phyloP scores from a whole-genome alignment of 2,888 invertebrate species.

The Acrocera orbiculus region DNA sequence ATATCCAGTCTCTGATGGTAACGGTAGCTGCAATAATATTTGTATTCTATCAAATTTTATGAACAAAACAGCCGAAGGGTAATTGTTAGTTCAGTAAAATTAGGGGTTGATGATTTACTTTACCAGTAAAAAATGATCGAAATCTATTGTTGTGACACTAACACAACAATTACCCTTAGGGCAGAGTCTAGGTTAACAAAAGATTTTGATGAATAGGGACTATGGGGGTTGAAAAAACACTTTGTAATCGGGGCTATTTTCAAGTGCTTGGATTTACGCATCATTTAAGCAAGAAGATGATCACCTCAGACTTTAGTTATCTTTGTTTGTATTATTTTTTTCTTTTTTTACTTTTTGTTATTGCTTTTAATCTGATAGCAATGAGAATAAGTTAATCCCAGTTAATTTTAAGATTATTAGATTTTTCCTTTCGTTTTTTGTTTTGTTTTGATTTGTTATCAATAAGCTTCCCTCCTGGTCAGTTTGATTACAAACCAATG shows the following conservation, averaged over 20 bases:
- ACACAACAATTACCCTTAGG: conserved; percentile 9
- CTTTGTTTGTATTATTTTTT: conserved; percentile 1
- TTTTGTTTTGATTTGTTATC: too few relatives aligned
- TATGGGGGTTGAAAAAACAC: conserved; percentile 3
- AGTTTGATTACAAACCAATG: too few relatives aligned
- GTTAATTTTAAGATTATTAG: too few relatives aligned
- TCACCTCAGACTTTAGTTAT: not conserved
- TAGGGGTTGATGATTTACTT: conserved; percentile 2
- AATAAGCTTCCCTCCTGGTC: too few relatives aligned
- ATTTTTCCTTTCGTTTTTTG: too few relatives aligned
- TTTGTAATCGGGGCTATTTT: conserved; percentile 1
- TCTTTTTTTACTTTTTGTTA: not conserved
- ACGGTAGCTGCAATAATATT: not conserved
- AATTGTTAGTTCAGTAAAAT: conserved; percentile 2
- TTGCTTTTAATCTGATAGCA: too few relatives aligned
- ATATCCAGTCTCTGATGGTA: too few relatives aligned
- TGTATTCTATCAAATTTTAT: not conserved
- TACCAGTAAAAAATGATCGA: conserved; percentile 1
- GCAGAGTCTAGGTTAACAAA: conserved; percentile 1
- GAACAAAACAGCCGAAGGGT: not conserved
- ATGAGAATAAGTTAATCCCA: too few relatives aligned
- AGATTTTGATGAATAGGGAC: conserved; percentile 3
- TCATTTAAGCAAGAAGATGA: conserved; percentile 8
- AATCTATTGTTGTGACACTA: conserved; percentile 7
- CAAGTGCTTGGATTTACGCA: conserved; percentile 7